These are phyloP conservation scores for Pogonus chalceus DNA, from an alignment of 1,140 invertebrate genomes.

Conservation along the genomic window DNA sequence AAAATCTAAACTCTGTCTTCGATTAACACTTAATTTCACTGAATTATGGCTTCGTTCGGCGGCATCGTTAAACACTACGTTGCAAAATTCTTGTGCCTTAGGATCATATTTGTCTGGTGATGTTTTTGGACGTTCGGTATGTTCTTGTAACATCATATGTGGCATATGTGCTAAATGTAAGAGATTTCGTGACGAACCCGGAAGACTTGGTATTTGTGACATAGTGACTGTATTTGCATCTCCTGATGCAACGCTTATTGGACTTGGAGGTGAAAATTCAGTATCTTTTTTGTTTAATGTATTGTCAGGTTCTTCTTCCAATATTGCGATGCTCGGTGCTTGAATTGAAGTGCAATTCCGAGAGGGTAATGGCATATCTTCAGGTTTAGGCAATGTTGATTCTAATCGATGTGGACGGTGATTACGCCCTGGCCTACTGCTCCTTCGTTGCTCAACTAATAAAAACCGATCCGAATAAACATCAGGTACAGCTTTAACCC, in stretches of 20 bases:
- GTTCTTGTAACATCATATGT: slow-evolving; percentile 6
- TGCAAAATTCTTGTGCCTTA: not conserved
- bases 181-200: not conserved
- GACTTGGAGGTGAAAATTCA: not conserved
- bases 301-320: slow-evolving; percentile 7
- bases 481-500: not conserved
- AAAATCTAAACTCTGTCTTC: not conserved
- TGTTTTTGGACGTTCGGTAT: slow-evolving; percentile 5
- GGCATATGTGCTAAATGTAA: not conserved
- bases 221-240: slow-evolving; percentile 8
- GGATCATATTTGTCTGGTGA: not conserved
- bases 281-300: slow-evolving; percentile 2
- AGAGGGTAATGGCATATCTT: not conserved
- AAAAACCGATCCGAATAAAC: not conserved
- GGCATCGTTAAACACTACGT: not conserved
- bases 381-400: not conserved
- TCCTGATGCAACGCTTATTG: slow-evolving; percentile 2
- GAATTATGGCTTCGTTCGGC: not conserved
- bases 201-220: slow-evolving; percentile 5
- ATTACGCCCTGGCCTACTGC: not conserved
- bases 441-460: not conserved
- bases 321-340: slow-evolving; percentile 5
- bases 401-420: not conserved
- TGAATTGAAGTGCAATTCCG: slow-evolving; percentile 6
- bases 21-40: slow-evolving; percentile 3